A percentile compares a stretch with the other conserved stretches of the same genome.
Evolutionary conservation across 1,140 invertebrate genomes (phyloP).

Genomic region (Drosophila pseudoananassae): DNA sequence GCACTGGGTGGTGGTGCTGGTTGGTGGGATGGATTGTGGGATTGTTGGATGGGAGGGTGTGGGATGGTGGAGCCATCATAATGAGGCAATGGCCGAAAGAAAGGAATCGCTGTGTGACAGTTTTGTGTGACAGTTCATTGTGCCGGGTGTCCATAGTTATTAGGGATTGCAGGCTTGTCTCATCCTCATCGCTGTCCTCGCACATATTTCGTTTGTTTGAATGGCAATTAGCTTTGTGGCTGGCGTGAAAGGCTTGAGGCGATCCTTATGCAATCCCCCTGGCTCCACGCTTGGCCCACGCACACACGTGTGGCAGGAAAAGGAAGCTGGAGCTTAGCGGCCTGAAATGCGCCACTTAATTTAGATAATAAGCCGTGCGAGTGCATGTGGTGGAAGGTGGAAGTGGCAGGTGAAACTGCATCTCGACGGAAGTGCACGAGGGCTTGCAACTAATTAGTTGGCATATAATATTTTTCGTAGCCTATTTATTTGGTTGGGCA

Average conservation of each 20-base stretch:
- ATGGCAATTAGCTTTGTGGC: constrained; percentile 75
- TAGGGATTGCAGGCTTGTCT: constrained; percentile 61
- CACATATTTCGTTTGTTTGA: constrained; percentile 43
- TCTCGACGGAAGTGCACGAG: constrained; percentile 62
- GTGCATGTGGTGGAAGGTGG: constrained; percentile 15
- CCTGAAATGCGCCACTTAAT: constrained; percentile 71
- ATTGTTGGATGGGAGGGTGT: not conserved
- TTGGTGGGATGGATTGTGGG: constrained; percentile 14
- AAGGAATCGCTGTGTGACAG: constrained; percentile 50
- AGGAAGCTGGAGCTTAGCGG: constrained; percentile 58
- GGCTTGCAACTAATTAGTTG: constrained; percentile 76
- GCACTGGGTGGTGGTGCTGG: constrained; percentile 2
- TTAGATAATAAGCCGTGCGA: constrained; percentile 70
- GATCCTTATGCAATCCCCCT: constrained; percentile 35
- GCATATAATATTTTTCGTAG: constrained; percentile 62
- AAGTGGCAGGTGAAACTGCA: constrained; percentile 46
- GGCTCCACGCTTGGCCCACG: not conserved
- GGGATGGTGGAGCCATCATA: constrained; percentile 8
- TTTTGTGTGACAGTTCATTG: constrained; percentile 43
- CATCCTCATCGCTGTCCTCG: constrained; percentile 36
- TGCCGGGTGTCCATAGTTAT: constrained; percentile 62
- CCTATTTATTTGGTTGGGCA: constrained; percentile 65
- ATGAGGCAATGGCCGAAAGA: constrained; percentile 43
- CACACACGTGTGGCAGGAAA: constrained; percentile 59
- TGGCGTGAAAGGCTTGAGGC: constrained; percentile 66